Conservation (phyloP, 1,140 invertebrate genomes). For the Archivesica marissinica region DNA sequence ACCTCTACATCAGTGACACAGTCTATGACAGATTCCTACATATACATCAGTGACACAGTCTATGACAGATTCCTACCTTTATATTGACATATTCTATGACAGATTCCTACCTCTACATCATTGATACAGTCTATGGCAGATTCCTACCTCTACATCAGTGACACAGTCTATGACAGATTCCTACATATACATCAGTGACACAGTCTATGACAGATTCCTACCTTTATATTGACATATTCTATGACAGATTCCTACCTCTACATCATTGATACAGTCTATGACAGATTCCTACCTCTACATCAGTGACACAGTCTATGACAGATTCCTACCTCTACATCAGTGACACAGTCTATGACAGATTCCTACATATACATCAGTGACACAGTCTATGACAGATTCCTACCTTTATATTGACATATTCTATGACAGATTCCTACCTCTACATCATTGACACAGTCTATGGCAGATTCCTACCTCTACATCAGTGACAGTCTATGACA, state of each 20-base stretch:
- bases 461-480: slow-evolving; percentile 73
- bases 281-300: slow-evolving; percentile 73
- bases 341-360: slow-evolving; percentile 75
- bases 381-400: slow-evolving; percentile 74
- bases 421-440: slow-evolving; percentile 75
- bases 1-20: slow-evolving; percentile 76
- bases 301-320: slow-evolving; percentile 75
- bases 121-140: slow-evolving; percentile 76
- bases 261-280: slow-evolving; percentile 74
- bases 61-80: slow-evolving; percentile 74
- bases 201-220: slow-evolving; percentile 74
- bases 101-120: slow-evolving; percentile 70
- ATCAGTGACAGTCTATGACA: slow-evolving; percentile 73
- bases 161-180: slow-evolving; percentile 76
- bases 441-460: slow-evolving; percentile 73
- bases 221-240: slow-evolving; percentile 74
- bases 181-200: slow-evolving; percentile 74
- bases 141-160: slow-evolving; percentile 69
- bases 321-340: slow-evolving; percentile 71
- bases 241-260: slow-evolving; percentile 75
- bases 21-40: slow-evolving; percentile 73
- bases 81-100: slow-evolving; percentile 76
- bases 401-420: slow-evolving; percentile 76
- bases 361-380: slow-evolving; percentile 71
- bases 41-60: slow-evolving; percentile 72